These are phyloP conservation scores for Phania funesta DNA, from an alignment of 2,888 invertebrate genomes.

Conservation along the genomic window DNA sequence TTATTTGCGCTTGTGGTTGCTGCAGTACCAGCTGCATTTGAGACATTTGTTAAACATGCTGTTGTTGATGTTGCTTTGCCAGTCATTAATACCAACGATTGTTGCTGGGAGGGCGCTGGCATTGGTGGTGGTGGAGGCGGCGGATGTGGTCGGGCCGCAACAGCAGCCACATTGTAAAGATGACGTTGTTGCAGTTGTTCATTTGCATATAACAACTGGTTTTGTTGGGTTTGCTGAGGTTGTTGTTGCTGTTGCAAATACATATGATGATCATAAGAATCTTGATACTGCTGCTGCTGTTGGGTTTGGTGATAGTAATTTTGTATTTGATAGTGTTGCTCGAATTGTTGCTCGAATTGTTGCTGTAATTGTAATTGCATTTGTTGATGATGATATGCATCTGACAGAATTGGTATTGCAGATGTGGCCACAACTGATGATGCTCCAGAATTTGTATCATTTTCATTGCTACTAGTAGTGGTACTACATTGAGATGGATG, in stretches of 20 bases:
- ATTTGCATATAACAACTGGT: conserved; percentile 60
- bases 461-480: conserved; percentile 32
- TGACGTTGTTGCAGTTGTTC: conserved; percentile 58
- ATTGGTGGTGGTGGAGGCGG: conserved; percentile 33
- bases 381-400: conserved; percentile 70
- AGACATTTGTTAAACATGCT: conserved; percentile 54
- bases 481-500: conserved; percentile 40
- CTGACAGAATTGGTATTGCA: conserved; percentile 55
- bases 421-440: background rate
- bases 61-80: conserved; percentile 49
- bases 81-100: conserved; percentile 47
- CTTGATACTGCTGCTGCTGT: conserved; percentile 67
- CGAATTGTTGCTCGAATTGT: conserved; percentile 70
- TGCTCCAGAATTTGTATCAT: conserved; percentile 12
- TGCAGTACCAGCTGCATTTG: conserved; percentile 68
- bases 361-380: conserved; percentile 70
- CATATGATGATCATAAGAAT: conserved; percentile 58
- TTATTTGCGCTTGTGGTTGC: conserved; percentile 55
- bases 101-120: conserved; percentile 17
- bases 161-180: conserved; percentile 45
- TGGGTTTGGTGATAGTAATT: conserved; percentile 67
- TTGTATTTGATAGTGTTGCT: conserved; percentile 70
- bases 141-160: conserved; percentile 21
- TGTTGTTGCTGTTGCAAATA: conserved; percentile 66
- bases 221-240: conserved; percentile 71